Evolutionary conservation across 2,888 invertebrate genomes (phyloP).

Genomic region (Caenorhabditis uteleia): DNA sequence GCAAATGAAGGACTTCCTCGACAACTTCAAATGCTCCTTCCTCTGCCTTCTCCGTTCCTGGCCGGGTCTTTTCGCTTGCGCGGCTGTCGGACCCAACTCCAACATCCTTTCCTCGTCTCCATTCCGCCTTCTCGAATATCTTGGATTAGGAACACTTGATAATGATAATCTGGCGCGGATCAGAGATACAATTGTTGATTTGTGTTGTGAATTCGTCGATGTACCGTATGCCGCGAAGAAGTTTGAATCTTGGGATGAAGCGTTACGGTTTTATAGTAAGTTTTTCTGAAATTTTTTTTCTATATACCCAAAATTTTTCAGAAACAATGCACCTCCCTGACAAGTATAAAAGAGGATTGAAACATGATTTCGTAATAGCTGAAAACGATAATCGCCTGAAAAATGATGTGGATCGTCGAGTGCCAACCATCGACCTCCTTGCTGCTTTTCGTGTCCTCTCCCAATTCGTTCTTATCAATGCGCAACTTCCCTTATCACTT

Average conservation of each 20-base stretch:
- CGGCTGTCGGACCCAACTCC: conserved; percentile 48
- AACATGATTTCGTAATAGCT: conserved; percentile 65
- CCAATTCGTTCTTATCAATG: conserved; percentile 57
- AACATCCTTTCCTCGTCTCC: conserved; percentile 54
- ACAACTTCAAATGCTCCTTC: conserved; percentile 48
- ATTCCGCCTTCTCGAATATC: conserved; percentile 53
- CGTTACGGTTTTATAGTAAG: conserved; percentile 52
- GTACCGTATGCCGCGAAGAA: conserved; percentile 57
- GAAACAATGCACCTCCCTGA: conserved; percentile 43
- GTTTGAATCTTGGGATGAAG: conserved; percentile 60
- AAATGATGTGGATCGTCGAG: conserved; percentile 31
- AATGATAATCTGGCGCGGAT: conserved; percentile 52
- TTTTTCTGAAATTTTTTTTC: neutral
- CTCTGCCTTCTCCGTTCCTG: conserved; percentile 55
- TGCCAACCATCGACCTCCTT: conserved; percentile 51
- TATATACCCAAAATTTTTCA: conserved; percentile 21
- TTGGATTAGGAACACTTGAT: conserved; percentile 54
- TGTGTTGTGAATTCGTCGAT: conserved; percentile 63
- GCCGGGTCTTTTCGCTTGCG: conserved; percentile 76
- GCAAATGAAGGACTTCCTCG: conserved; percentile 35
- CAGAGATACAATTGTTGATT: conserved; percentile 58
- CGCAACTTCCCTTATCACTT: conserved; percentile 59
- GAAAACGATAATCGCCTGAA: conserved; percentile 43
- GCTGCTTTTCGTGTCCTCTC: conserved; percentile 58
- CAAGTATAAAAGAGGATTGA: conserved; percentile 42